Percentiles rank a stretch among this genome's conserved stretches.
phyloP scores from a whole-genome alignment of 2,888 invertebrate genomes.

The Baronia brevicornis region DNA sequence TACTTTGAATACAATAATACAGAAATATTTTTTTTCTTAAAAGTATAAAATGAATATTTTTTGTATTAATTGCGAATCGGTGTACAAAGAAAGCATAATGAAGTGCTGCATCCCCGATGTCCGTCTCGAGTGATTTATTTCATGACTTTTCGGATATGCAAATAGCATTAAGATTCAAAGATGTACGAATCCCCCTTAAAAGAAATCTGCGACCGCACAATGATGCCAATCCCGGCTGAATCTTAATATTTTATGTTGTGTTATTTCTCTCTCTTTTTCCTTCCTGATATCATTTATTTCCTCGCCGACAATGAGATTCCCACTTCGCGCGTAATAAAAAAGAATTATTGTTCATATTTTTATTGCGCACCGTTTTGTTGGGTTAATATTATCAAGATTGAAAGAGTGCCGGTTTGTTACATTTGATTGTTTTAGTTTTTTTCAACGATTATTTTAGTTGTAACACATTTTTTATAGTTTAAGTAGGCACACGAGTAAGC shows the following conservation, averaged over 20 bases:
- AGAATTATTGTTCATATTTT: constrained; percentile 75
- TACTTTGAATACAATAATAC: no score
- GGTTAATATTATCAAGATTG: constrained; percentile 60
- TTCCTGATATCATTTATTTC: constrained; percentile 72
- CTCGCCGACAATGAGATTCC: constrained; percentile 73
- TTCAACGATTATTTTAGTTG: constrained; percentile 5
- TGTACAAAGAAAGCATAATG: constrained; percentile 64
- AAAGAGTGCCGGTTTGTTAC: constrained; percentile 44
- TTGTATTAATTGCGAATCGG: constrained; percentile 60
- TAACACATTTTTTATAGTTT: neutral
- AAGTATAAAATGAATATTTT: constrained; percentile 38
- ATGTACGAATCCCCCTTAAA: constrained; percentile 59
- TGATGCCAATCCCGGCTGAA: constrained; percentile 74
- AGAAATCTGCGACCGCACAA: constrained; percentile 66
- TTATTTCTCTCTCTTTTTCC: constrained; percentile 72
- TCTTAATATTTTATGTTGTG: constrained; percentile 76
- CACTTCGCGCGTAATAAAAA: constrained; percentile 74
- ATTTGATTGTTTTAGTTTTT: constrained; percentile 15
- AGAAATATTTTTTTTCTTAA: constrained; percentile 15
- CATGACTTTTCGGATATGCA: constrained; percentile 75
- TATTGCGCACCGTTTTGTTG: constrained; percentile 65
- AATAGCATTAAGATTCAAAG: constrained; percentile 74
- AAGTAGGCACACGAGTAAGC: no score
- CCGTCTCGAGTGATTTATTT: constrained; percentile 74
- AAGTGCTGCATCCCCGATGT: constrained; percentile 65